Evolutionary conservation across 2,113 vertebrate genomes (phyloP).

Genomic region (Lota lota): DNA sequence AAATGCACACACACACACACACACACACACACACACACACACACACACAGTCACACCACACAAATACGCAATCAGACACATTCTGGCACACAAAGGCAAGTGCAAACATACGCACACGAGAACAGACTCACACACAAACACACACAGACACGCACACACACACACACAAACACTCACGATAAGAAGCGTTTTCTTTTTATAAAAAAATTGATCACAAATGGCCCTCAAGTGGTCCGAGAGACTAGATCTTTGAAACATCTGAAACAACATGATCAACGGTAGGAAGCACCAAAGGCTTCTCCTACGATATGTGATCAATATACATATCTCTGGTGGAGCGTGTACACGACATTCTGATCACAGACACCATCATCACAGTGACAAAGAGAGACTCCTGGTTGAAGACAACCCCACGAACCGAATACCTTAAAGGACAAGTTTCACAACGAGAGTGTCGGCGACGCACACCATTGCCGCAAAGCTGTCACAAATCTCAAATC

Average conservation of each 20-base stretch:
- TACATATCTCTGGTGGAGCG: slow-evolving; percentile 58
- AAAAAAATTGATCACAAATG: not conserved
- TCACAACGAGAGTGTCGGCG: too few relatives aligned
- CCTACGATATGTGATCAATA: slow-evolving; percentile 70
- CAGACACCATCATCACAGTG: slow-evolving; percentile 54
- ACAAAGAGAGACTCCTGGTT: slow-evolving; percentile 22
- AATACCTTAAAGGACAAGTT: too few relatives aligned
- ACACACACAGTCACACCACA: not conserved
- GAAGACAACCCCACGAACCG: too few relatives aligned
- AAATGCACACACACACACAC: not conserved
- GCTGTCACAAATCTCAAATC: too few relatives aligned
- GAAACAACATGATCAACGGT: slow-evolving; percentile 56
- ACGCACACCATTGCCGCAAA: too few relatives aligned
- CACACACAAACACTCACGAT: slow-evolving; percentile 13
- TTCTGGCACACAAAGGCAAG: too few relatives aligned
- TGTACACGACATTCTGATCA: slow-evolving; percentile 58
- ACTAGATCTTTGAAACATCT: not conserved
- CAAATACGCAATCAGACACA: not conserved
- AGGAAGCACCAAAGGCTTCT: slow-evolving; percentile 55
- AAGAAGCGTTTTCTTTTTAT: too few relatives aligned
- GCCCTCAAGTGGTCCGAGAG: not conserved
- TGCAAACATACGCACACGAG: slow-evolving; percentile 13
- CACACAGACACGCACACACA: not conserved
- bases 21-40: not conserved
- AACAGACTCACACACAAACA: too few relatives aligned